phyloP scores from a whole-genome alignment of 1,140 invertebrate genomes.

The Ceratosolen solmsi region DNA sequence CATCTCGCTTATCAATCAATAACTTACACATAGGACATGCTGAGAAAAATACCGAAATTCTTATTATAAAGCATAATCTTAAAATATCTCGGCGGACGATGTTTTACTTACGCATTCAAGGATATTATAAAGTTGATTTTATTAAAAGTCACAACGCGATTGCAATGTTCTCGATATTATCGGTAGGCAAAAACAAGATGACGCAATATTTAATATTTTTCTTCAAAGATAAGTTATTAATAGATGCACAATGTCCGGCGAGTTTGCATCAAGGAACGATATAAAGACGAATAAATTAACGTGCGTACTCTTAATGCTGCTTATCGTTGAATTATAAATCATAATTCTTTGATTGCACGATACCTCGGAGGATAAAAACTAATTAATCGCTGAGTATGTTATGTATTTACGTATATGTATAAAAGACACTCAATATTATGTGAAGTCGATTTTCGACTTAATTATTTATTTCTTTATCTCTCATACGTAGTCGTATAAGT shows the following conservation, averaged over 20 bases:
- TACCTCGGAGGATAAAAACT: too few relatives aligned
- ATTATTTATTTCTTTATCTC: conserved; percentile 38
- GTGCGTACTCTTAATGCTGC: not conserved
- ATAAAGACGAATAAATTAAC: not conserved
- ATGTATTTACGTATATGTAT: not conserved
- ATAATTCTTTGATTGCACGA: not conserved
- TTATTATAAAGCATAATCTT: not conserved
- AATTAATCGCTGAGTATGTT: too few relatives aligned
- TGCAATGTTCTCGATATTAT: not conserved
- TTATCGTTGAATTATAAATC: not conserved
- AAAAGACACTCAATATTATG: not conserved
- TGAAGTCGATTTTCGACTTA: conserved; percentile 4
- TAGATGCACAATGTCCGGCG: not conserved
- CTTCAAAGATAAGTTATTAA: not conserved
- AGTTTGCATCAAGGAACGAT: not conserved
- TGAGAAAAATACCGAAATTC: not conserved
- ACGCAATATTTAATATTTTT: not conserved
- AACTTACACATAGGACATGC: too few relatives aligned
- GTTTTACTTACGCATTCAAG: not conserved
- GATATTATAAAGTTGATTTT: not conserved
- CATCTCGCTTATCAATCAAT: not conserved
- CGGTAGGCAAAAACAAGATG: not conserved
- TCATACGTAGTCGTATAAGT: not conserved
- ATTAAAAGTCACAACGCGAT: not conserved
- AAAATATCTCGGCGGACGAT: too few relatives aligned